Percentiles rank a stretch among this genome's conserved stretches.
Conservation (phyloP, 2,888 invertebrate genomes). For the Leptinotarsa peninsularis region DNA sequence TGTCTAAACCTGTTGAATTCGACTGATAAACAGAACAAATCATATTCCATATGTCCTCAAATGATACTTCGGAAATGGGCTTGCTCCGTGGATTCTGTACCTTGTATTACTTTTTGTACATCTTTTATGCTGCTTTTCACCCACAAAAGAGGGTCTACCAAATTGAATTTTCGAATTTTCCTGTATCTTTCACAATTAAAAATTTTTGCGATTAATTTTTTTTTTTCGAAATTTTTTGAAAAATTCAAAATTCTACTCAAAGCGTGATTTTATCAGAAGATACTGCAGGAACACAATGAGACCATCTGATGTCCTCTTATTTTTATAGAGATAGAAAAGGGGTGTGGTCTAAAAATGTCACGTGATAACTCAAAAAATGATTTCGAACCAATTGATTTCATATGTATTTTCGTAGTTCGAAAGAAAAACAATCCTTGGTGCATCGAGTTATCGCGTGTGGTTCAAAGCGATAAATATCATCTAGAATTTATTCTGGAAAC, state of each 20-base stretch:
- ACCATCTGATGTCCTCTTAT: neutral
- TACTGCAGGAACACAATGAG: no score
- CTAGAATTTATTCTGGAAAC: no score
- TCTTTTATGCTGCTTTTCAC: neutral
- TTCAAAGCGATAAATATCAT: no score
- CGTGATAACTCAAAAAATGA: neutral
- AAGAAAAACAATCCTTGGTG: no score
- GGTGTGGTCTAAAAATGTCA: neutral
- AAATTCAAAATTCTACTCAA: neutral
- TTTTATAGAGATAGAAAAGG: neutral
- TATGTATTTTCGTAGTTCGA: no score
- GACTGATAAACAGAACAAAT: neutral
- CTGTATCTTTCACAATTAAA: slow-evolving; percentile 24
- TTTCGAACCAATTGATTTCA: no score
- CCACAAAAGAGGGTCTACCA: neutral
- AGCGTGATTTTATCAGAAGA: no score
- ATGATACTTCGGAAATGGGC: neutral
- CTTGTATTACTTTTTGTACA: slow-evolving; percentile 9
- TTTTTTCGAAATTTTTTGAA: neutral
- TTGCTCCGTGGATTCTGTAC: slow-evolving; percentile 3
- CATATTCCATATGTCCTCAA: neutral
- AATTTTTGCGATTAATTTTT: slow-evolving; percentile 22
- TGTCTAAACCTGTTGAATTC: neutral
- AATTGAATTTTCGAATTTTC: slow-evolving; percentile 23
- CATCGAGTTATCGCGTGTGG: no score